Conservation (phyloP, 2,797 vertebrate species). For the Acrossocheilus wenchowensis region DNA sequence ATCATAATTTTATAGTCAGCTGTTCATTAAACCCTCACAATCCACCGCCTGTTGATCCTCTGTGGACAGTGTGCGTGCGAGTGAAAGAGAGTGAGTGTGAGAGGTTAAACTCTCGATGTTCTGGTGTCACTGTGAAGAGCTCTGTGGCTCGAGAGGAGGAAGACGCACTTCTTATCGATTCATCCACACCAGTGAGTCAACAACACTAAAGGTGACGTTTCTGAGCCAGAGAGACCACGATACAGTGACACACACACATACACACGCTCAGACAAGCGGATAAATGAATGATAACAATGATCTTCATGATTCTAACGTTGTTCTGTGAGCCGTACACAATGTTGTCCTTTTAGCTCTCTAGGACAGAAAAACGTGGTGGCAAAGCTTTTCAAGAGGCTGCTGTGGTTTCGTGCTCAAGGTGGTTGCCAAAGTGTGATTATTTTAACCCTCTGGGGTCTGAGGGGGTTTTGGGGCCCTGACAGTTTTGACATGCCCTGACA, state of each 20-base stretch:
- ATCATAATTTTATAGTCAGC: neutral
- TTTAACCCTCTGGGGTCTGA: neutral
- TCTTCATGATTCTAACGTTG: neutral
- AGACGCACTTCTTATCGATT: constrained; percentile 57
- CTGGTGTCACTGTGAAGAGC: constrained; percentile 50
- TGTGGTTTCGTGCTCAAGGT: neutral
- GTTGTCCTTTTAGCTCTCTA: neutral
- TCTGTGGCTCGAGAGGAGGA: constrained; percentile 41
- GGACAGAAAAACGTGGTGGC: neutral
- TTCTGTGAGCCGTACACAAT: neutral
- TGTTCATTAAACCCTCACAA: neutral
- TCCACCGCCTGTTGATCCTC: neutral
- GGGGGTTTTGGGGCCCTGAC: neutral
- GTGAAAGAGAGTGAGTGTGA: neutral
- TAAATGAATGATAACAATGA: neutral
- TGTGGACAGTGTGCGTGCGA: neutral
- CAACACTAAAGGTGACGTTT: constrained; percentile 58
- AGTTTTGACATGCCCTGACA: neutral
- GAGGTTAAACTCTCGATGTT: constrained; percentile 15
- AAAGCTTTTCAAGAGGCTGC: neutral
- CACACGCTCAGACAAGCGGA: neutral
- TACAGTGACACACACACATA: neutral
- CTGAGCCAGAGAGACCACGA: constrained; percentile 5
- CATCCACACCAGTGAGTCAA: constrained; percentile 62
- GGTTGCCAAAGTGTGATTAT: neutral